Evolutionary conservation across 2,113 vertebrate species (phyloP), one percentile per base, ranked within the genome.

Genomic region (Zapornia atra): DNA sequence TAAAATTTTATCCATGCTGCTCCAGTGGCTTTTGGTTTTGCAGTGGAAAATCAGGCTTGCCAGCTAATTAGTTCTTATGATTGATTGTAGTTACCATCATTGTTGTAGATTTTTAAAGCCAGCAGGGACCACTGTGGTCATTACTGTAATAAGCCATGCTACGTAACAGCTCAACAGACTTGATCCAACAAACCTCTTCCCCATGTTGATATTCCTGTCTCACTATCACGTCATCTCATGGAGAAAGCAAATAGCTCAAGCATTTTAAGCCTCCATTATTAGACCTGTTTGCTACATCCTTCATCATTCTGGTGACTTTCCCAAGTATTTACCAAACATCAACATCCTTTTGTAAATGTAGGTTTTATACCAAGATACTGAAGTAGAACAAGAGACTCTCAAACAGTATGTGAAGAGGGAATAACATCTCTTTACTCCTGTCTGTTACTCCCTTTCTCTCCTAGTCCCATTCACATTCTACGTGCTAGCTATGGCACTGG

Each of bases 21-120:
- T 88, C 44, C 54, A 64, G 82, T 48, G 57, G 54, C 53, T 92
- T 93, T 92, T 53, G 53, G 44, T 63, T 94, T 82, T 42, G 38
- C 34, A 90, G 56, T 61, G 77, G 24, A 69, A 92, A 90, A 88
- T 66, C 60, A 82, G 79, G 14, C 53, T 82, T 76, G 64, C 20
- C 48, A 92, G 44, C 36, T 90, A 86, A 94, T 88, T 61, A 82
- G 85, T 93, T 82, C 44, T 92, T 57, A 38, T 40, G 36, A 85
- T 50, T 82, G 44, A 65, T 1, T 76, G 59, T 6, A 78, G 81
- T 64, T 79, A 75, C 53, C 69, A 80, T 18, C 63, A 61, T 69
- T 70, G 76, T 19, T 71, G 70, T 0, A 59, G 31, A 48, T 57
- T 88, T 86, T 92, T 53, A 84, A 69, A 92, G 81, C 56, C 61